Conservation (phyloP, 2,888 invertebrate species). For the Lycaena phlaeas region DNA sequence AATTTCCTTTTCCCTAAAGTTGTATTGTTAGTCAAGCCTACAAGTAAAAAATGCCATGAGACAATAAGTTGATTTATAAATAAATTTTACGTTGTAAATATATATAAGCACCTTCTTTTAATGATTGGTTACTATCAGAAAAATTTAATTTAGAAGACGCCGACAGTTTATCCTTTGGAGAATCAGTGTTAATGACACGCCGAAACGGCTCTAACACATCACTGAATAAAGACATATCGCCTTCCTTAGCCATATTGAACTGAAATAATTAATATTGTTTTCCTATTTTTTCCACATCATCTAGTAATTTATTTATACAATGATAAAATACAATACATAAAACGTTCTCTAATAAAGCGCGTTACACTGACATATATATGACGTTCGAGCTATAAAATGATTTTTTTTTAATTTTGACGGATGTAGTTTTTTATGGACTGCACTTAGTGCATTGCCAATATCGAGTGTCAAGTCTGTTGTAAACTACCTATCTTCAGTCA, state of each 20-base stretch:
- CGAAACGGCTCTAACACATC: slow-evolving; percentile 64
- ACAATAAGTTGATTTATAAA: too few relatives aligned
- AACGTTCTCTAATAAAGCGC: background rate
- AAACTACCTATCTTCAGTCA: too few relatives aligned
- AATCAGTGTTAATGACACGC: slow-evolving; percentile 58
- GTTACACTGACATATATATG: too few relatives aligned
- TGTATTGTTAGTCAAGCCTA: slow-evolving; percentile 45
- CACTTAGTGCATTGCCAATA: too few relatives aligned
- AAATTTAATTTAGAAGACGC: slow-evolving; percentile 57
- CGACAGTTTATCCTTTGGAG: slow-evolving; percentile 61
- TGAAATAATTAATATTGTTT: slow-evolving; percentile 17
- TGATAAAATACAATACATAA: background rate
- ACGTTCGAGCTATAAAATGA: too few relatives aligned
- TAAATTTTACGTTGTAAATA: background rate
- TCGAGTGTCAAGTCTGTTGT: too few relatives aligned
- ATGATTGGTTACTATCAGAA: slow-evolving; percentile 56
- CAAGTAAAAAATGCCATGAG: too few relatives aligned
- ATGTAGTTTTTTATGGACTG: too few relatives aligned
- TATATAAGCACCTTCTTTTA: slow-evolving; percentile 47
- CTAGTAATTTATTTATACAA: slow-evolving; percentile 9
- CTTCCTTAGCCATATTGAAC: slow-evolving; percentile 51
- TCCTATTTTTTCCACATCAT: slow-evolving; percentile 14
- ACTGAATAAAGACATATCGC: slow-evolving; percentile 58
- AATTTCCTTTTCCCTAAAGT: slow-evolving; percentile 55
- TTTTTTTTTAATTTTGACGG: too few relatives aligned